Evolutionary conservation across 2,888 invertebrate species (phyloP).

Genomic region (Drosophila hamatofila): DNA sequence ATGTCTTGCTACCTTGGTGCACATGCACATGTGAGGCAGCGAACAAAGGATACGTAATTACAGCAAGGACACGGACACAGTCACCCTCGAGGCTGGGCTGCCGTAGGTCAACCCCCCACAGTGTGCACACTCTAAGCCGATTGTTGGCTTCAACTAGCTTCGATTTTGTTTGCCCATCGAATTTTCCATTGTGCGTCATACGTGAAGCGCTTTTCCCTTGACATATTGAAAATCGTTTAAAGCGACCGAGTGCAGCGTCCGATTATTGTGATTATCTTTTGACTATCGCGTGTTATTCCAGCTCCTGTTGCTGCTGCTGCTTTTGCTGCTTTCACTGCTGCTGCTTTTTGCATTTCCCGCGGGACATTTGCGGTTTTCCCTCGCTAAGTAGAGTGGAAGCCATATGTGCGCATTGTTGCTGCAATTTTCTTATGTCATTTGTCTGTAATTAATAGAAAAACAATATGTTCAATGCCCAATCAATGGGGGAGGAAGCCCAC

Average conservation of each 20-base stretch:
- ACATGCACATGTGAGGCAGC: constrained; percentile 14
- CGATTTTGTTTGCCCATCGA: constrained; percentile 45
- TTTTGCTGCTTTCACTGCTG: not conserved
- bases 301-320: constrained; percentile 8
- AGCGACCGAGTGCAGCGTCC: constrained; percentile 76
- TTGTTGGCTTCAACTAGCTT: constrained; percentile 49
- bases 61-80: constrained; percentile 51
- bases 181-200: constrained; percentile 73
- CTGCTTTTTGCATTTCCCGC: constrained; percentile 63
- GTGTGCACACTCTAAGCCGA: constrained; percentile 64
- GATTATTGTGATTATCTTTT: constrained; percentile 80
- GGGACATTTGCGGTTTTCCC: constrained; percentile 62
- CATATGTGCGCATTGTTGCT: constrained; percentile 73
- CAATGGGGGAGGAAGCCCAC: constrained; percentile 34
- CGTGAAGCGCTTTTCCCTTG: constrained; percentile 35
- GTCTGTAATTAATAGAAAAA: constrained; percentile 77
- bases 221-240: constrained; percentile 79
- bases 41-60: constrained; percentile 69
- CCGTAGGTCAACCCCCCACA: constrained; percentile 35
- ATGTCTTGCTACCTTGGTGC: not conserved
- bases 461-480: constrained; percentile 74
- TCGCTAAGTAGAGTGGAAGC: constrained; percentile 59
- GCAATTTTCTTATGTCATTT: constrained; percentile 58
- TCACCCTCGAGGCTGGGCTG: constrained; percentile 16
- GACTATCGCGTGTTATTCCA: constrained; percentile 63